These are phyloP conservation scores for Hippocampus comes DNA, from an alignment of 2,113 vertebrate species.

Conservation along the genomic window DNA sequence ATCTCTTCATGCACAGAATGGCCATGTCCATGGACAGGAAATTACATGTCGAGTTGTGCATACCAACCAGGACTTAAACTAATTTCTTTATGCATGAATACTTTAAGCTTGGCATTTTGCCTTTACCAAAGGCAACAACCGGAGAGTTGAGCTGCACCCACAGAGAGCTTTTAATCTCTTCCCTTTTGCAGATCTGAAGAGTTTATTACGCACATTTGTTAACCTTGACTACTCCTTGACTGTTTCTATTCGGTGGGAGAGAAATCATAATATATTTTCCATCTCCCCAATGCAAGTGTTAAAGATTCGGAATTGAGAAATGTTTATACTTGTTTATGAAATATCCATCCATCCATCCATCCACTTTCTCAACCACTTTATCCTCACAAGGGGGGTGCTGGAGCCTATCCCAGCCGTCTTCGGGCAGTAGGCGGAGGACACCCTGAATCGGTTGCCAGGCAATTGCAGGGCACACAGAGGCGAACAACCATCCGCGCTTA, in stretches of 20 bases:
- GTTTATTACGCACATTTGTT: background rate
- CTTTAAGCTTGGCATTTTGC: slow-evolving; percentile 1
- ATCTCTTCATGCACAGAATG: slow-evolving; percentile 1
- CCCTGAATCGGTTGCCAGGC: too few species aligned
- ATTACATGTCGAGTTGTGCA: slow-evolving; percentile 13
- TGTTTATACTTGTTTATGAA: background rate
- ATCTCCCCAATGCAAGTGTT: background rate
- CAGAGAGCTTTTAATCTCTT: background rate
- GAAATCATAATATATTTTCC: background rate
- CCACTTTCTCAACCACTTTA: too few species aligned
- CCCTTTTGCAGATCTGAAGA: background rate
- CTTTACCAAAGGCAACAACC: background rate
- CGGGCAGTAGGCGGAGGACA: too few species aligned
- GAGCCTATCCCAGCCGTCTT: too few species aligned
- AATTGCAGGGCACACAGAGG: too few species aligned
- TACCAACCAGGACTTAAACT: background rate
- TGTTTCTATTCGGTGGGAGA: background rate
- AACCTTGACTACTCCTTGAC: background rate
- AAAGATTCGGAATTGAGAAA: background rate
- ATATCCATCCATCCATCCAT: too few species aligned
- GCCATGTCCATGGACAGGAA: slow-evolving; percentile 5
- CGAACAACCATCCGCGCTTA: too few species aligned
- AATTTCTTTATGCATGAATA: slow-evolving; percentile 5
- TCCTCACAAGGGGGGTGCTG: too few species aligned
- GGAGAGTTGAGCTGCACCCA: background rate